Evolutionary conservation across 1,140 invertebrate genomes (phyloP).

Genomic region (Pectinophora gossypiella): DNA sequence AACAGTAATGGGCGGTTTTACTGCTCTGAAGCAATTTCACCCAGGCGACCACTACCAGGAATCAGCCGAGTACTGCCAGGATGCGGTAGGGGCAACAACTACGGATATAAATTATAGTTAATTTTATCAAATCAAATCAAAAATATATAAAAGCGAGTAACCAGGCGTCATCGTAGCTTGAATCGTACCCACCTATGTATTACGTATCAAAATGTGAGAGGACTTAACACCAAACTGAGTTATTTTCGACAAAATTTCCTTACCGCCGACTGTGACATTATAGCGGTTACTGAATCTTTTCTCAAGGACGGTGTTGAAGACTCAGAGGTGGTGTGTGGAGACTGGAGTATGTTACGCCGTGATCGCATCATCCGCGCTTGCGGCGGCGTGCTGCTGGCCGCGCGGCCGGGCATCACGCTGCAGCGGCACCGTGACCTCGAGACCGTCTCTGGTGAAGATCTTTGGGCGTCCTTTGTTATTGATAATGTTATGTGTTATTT

Average conservation of each 20-base stretch:
- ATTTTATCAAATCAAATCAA: too few species aligned
- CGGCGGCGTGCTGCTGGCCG: not conserved
- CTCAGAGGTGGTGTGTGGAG: not conserved
- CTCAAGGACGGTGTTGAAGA: not conserved
- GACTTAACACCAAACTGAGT: constrained; percentile 1
- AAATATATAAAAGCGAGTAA: too few species aligned
- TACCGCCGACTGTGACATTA: not conserved
- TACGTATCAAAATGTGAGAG: too few species aligned
- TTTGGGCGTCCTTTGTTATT: not conserved
- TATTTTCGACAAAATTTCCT: not conserved
- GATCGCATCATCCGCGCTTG: not conserved
- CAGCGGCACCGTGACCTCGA: not conserved
- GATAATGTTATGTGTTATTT: not conserved
- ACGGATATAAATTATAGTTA: too few species aligned
- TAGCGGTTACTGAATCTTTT: constrained; percentile 5
- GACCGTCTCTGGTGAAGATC: not conserved
- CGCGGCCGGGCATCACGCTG: not conserved
- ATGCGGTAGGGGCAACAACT: too few species aligned
- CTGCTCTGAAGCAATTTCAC: too few species aligned
- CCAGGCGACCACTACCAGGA: too few species aligned
- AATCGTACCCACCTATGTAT: too few species aligned
- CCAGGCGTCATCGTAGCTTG: not conserved
- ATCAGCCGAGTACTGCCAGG: too few species aligned
- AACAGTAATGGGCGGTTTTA: too few species aligned
- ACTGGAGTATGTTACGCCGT: constrained; percentile 7